A percentile compares a stretch with the other conserved stretches of the same genome.
Conservation (phyloP, 1,140 invertebrate species). For the Aphis gossypii region DNA sequence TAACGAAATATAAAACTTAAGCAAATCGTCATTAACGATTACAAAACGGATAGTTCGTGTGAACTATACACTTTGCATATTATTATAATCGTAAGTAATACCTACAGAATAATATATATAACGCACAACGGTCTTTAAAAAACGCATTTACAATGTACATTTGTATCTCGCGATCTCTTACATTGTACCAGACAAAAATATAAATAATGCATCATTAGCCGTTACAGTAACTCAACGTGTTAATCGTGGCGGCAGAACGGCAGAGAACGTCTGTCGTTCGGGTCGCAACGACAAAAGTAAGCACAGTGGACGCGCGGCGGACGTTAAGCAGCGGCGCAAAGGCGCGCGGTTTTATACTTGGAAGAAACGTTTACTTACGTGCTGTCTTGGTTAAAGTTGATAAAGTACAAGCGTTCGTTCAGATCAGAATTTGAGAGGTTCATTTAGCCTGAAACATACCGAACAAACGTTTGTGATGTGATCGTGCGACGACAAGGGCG, state of each 20-base stretch:
- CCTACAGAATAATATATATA: not conserved
- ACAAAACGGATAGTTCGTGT: not conserved
- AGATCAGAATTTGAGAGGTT: slow-evolving; percentile 54
- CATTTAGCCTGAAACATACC: slow-evolving; percentile 55
- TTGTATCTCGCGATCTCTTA: not conserved
- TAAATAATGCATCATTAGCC: not conserved
- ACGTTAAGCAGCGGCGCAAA: not conserved
- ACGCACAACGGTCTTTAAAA: not conserved
- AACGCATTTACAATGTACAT: slow-evolving; percentile 4
- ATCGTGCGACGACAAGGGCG: too few species aligned
- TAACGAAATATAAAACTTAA: not conserved
- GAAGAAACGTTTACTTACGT: slow-evolving; percentile 40
- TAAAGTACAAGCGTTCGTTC: slow-evolving; percentile 50
- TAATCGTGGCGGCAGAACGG: not conserved
- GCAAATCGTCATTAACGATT: not conserved
- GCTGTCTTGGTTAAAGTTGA: slow-evolving; percentile 57
- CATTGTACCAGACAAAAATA: slow-evolving; percentile 1
- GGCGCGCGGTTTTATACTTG: not conserved
- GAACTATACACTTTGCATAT: not conserved
- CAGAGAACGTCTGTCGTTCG: not conserved
- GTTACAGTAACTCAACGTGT: not conserved
- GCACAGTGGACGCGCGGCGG: not conserved
- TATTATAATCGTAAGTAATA: not conserved
- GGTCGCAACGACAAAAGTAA: not conserved
- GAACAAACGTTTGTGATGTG: not conserved